phyloP scores from a whole-genome alignment of 2,888 invertebrate genomes.

The Diadegma fenestrale region DNA sequence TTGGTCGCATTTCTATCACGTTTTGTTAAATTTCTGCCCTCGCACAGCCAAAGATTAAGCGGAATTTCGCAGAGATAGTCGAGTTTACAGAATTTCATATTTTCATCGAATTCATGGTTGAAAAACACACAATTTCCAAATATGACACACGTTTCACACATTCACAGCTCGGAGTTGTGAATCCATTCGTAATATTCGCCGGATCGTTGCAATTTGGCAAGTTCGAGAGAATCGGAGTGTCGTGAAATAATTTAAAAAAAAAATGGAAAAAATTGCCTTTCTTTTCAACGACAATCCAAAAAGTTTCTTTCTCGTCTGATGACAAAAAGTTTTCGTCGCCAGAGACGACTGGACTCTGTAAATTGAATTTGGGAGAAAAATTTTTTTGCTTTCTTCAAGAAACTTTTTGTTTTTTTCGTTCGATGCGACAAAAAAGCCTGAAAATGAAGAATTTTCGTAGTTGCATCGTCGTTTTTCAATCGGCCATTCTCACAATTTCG shows the following conservation, averaged over 20 bases:
- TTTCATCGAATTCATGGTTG: neutral
- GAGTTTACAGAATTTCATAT: neutral
- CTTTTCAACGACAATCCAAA: too few species aligned
- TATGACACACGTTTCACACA: neutral
- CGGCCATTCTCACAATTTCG: neutral
- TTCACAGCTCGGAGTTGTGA: neutral
- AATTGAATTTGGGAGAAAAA: too few species aligned
- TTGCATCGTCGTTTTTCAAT: neutral
- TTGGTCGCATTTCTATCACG: constrained; percentile 20
- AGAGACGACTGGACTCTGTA: too few species aligned
- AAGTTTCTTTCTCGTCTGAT: too few species aligned
- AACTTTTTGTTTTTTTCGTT: neutral
- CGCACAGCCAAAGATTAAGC: constrained; percentile 24
- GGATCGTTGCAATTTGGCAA: neutral
- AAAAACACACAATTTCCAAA: constrained; percentile 3
- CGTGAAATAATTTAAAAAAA: neutral
- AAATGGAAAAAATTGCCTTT: too few species aligned
- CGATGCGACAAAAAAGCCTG: neutral
- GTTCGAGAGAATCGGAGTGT: neutral
- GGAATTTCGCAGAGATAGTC: neutral
- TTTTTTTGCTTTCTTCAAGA: neutral
- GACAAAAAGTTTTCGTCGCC: too few species aligned
- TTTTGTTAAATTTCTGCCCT: neutral
- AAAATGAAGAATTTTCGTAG: neutral
- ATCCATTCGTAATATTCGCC: neutral